A percentile compares a stretch with the other conserved stretches of the same genome.
phyloP scores from a whole-genome alignment of 2,797 vertebrate genomes.

The Pogoniulus pusillus region DNA sequence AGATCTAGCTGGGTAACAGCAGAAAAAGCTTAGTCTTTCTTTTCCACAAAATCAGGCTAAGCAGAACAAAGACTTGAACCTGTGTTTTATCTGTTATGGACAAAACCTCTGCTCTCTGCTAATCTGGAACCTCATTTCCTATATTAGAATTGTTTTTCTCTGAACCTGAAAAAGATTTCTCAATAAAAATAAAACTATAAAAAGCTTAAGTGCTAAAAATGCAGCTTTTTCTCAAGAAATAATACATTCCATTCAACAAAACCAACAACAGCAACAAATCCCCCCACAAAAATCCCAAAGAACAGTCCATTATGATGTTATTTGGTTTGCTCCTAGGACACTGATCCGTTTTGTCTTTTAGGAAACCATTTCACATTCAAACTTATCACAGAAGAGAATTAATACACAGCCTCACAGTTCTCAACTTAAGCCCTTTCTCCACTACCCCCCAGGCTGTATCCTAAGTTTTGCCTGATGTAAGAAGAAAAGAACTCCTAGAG shows the following conservation, averaged over 20 bases:
- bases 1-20: not conserved
- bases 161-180: not conserved
- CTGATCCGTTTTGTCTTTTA: not conserved
- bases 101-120: not conserved
- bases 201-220: not conserved
- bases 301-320: not conserved
- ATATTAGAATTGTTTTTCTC: not conserved
- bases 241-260: not conserved
- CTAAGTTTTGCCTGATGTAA: too few species aligned
- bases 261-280: not conserved
- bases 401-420: not conserved
- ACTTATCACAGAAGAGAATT: not conserved
- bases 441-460: too few species aligned
- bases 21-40: not conserved
- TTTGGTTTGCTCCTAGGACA: not conserved
- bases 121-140: not conserved
- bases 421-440: not conserved
- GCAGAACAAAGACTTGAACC: not conserved
- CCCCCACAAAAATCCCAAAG: not conserved
- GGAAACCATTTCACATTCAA: not conserved
- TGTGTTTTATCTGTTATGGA: not conserved
- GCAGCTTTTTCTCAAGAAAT: not conserved
- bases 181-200: not conserved
- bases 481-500: too few species aligned
- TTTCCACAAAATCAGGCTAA: not conserved